Conservation (phyloP, 2,797 vertebrate genomes). For the Bovichtus variegatus region DNA sequence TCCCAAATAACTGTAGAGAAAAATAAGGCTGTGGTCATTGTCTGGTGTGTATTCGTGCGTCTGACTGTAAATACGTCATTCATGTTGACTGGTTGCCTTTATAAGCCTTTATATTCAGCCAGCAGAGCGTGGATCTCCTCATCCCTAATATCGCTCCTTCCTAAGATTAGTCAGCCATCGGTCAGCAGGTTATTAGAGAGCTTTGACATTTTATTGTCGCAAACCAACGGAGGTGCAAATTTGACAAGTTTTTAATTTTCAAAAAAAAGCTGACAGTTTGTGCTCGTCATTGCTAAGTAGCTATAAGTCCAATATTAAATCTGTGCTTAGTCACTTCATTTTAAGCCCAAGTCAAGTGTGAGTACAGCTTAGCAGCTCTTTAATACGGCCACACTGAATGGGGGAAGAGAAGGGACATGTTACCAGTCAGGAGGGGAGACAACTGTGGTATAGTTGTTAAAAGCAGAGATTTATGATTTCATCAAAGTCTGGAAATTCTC, state of each 20-base stretch:
- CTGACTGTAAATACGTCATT: slow-evolving; percentile 69
- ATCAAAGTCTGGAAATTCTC: slow-evolving; percentile 18
- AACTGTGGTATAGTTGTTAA: slow-evolving; percentile 16
- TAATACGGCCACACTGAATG: slow-evolving; percentile 3
- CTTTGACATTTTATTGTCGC: slow-evolving; percentile 57
- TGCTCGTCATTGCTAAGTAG: slow-evolving; percentile 66
- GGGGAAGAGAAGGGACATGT: background rate
- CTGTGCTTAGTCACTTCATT: slow-evolving; percentile 71
- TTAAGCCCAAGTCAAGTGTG: slow-evolving; percentile 58
- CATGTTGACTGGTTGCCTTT: slow-evolving; percentile 67
- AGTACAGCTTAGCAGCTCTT: slow-evolving; percentile 41
- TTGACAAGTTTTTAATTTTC: slow-evolving; percentile 58
- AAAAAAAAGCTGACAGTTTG: slow-evolving; percentile 64
- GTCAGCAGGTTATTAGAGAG: slow-evolving; percentile 66
- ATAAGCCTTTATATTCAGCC: slow-evolving; percentile 70
- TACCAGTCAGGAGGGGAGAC: slow-evolving; percentile 5
- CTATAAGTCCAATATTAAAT: slow-evolving; percentile 67
- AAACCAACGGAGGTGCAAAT: slow-evolving; percentile 58
- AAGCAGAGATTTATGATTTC: slow-evolving; percentile 16
- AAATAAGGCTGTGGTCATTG: slow-evolving; percentile 37
- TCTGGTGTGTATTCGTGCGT: slow-evolving; percentile 50
- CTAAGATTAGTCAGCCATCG: slow-evolving; percentile 49
- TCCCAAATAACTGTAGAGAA: slow-evolving; percentile 8
- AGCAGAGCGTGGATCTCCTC: slow-evolving; percentile 67
- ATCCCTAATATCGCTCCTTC: slow-evolving; percentile 26